Evolutionary conservation across 2,113 vertebrate species (phyloP), one percentile per base, ranked within the genome.

Genomic region (Engystomops pustulosus): DNA sequence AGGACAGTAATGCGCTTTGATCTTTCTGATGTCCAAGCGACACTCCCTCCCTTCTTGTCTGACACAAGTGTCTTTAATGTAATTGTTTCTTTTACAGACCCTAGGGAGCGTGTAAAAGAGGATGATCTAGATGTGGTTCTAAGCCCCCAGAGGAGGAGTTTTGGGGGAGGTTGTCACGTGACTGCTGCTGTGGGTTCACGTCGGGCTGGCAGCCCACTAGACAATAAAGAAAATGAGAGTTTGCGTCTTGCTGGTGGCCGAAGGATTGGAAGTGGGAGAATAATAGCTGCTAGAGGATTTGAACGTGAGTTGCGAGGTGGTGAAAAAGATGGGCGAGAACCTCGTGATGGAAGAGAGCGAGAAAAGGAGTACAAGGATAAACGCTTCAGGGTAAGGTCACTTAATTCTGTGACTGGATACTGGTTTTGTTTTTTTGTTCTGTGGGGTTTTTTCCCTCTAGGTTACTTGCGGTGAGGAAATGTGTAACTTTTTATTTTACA

Each of bases 331-430:
- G 36, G 92, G 0, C 89, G 93, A 18, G 94, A 98, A 44, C 83
- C 89, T 6, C 87, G 94, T 76, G 92, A 93, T 0, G 93, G 93
- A 45, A 86, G 96, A 27, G 97, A 98, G 34, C 94, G 96, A 0
- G 96, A 98, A 32, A 90, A 96, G 87, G 97, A 99, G 89, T 96
- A 95, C 86, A 99, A 99, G 83, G 98, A 99, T 71, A 99, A 98
- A 89, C 94, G 97, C 87, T 98, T 98, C 89, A 93, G 98, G 96
- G 98, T 99, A 77, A 79, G 94, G 90, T 41, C 14, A 23, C 8
- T 55, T 53, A 20, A n/a, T n/a, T n/a, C n/a, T n/a, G n/a, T n/a
- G n/a, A n/a, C n/a, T n/a, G n/a, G n/a, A n/a, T n/a, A n/a, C n/a
- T n/a, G 17, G 3, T 6, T 20, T 14, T 30, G 14, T 30, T 11